phyloP scores from a whole-genome alignment of 1,140 invertebrate species.

The Yoshiicerus persimilis region DNA sequence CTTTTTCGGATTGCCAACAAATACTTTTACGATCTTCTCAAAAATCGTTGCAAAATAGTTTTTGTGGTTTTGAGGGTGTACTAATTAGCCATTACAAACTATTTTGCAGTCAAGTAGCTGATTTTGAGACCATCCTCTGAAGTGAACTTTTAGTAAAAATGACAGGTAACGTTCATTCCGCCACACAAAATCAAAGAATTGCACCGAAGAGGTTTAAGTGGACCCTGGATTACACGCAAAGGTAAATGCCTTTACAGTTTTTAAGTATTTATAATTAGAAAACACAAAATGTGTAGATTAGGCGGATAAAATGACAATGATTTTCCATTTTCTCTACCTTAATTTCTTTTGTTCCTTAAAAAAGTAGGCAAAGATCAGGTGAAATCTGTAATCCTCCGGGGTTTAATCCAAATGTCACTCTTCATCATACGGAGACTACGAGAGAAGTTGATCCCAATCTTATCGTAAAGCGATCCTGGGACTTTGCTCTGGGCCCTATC shows the following conservation, averaged over 20 bases:
- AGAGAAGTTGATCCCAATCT: slow-evolving; percentile 77
- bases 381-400: slow-evolving; percentile 77
- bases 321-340: not conserved
- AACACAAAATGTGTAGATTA: not conserved
- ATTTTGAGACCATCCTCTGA: too few relatives aligned
- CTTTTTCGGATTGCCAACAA: too few relatives aligned
- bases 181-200: not conserved
- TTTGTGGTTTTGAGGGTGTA: too few relatives aligned
- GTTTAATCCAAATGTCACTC: slow-evolving; percentile 70
- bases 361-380: slow-evolving; percentile 8
- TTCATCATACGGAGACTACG: slow-evolving; percentile 71
- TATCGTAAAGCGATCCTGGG: slow-evolving; percentile 96
- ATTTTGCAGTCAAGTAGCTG: too few relatives aligned
- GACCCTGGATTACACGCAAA: slow-evolving; percentile 50
- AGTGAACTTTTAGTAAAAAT: too few relatives aligned
- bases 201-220: slow-evolving; percentile 50
- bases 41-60: too few relatives aligned
- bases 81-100: too few relatives aligned
- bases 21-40: too few relatives aligned
- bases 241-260: slow-evolving; percentile 38
- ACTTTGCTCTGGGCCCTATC: slow-evolving; percentile 89
- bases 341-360: not conserved
- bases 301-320: not conserved
- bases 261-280: not conserved
- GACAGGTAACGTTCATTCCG: not conserved